These are phyloP conservation scores for Enteromius thamalakanensis DNA, from an alignment of 2,797 vertebrate species.

Conservation along the genomic window DNA sequence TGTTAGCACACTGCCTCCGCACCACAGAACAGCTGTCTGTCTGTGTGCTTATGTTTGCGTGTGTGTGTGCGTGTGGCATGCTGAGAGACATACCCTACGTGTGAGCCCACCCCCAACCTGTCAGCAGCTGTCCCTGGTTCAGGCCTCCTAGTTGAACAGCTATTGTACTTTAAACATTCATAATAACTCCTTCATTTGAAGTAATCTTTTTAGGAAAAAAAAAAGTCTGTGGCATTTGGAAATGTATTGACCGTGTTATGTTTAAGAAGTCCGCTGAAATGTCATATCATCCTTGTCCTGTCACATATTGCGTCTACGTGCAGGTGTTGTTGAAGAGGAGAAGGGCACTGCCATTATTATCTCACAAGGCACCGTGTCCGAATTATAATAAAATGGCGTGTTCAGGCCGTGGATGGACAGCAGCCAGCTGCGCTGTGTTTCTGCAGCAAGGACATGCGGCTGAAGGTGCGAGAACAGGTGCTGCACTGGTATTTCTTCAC, in stretches of 20 bases:
- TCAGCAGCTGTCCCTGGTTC: conserved; percentile 74
- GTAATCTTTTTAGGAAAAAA: background rate
- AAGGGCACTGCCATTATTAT: conserved; percentile 17
- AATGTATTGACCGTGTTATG: conserved; percentile 13
- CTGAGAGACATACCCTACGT: conserved; percentile 76
- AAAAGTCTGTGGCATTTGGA: conserved; percentile 14
- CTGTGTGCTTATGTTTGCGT: conserved; percentile 55
- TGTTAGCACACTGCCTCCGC: conserved; percentile 80
- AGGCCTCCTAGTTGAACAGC: conserved; percentile 66
- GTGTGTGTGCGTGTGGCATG: conserved; percentile 65
- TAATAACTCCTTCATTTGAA: conserved; percentile 54
- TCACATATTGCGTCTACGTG: background rate
- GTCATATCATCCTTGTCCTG: background rate
- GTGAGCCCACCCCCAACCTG: conserved; percentile 71
- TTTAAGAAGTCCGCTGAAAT: conserved; percentile 14
- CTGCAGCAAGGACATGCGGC: conserved; percentile 95
- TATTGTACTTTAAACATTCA: conserved; percentile 66
- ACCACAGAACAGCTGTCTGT: conserved; percentile 68
- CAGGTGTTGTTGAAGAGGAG: conserved; percentile 17
- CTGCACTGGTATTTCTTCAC: conserved; percentile 97
- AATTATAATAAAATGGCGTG: conserved; percentile 30
- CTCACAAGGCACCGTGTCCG: conserved; percentile 47
- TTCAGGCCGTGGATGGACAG: conserved; percentile 75
- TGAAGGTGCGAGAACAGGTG: conserved; percentile 93
- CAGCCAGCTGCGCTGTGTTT: conserved; percentile 93